Evolutionary conservation across 2,797 vertebrate species (phyloP), one percentile per base, ranked within the genome.

Genomic region (Mormyrops boulengeri): DNA sequence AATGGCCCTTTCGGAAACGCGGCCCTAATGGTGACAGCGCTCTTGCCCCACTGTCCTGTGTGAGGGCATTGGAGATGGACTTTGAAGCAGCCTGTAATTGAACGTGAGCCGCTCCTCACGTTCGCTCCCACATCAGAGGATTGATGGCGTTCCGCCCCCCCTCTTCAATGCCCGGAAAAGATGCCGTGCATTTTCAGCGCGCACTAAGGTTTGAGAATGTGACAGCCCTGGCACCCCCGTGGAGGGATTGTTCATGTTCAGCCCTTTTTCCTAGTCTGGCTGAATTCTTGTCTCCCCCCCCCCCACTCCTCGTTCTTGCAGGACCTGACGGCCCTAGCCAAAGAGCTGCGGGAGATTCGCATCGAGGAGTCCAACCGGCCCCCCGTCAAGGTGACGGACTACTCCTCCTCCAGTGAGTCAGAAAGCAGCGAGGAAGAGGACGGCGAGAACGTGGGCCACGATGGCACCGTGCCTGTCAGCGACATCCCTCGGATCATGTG

Each of bases 401-500:
- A 99, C 92, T 99, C 98, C n/a, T 99, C 98, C 89, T 99, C 98
- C 69, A 99, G 98, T 0, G 97, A 98, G 9, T 98, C 97, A 0
- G 98, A 98, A 90, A 99, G 98, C 93, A 99, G 98, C 1, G 98
- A 97, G 82, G 96, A 98, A 62, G 98, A 99, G 30, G 98, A 99
- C 0, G 97, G 96, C 7, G 97, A 98, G 90, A 96, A 96, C 0
- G 97, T 98, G 93, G 96, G 96, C 0, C 97, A 98, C 0, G 98
- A 99, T 0, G 98, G 98, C 89, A 99, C 98, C 0, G 98, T 99
- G 91, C 96, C 97, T 0, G 98, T 99, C 92, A 99, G 97, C n/a
- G 97, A 99, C 96, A 98, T 99, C 91, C 98, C 98, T 57, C 96
- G 98, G 91, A 98, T 99, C 93, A 99, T 99, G 98, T 99, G 94